Conservation (phyloP, 2,888 invertebrate genomes). For the Diplazon laetatorius region DNA sequence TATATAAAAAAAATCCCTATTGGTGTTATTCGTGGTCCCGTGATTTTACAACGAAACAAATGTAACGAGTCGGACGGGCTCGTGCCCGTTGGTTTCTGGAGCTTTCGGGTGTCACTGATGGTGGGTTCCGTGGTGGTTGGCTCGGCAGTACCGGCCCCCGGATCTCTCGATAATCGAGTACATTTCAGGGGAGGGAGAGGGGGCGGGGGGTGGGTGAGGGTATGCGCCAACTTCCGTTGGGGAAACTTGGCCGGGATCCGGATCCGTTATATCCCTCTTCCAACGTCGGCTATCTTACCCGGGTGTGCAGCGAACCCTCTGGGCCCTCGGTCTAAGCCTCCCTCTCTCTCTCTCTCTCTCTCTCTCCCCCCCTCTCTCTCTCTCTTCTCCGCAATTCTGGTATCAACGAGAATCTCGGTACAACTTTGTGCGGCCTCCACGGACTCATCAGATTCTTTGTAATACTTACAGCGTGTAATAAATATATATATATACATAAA, state of each 20-base stretch:
- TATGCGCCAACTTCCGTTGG: conserved; percentile 50
- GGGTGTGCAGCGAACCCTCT: too few relatives aligned
- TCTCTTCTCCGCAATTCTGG: too few relatives aligned
- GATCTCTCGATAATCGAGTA: conserved; percentile 55
- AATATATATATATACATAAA: too few relatives aligned
- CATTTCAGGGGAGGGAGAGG: conserved; percentile 43
- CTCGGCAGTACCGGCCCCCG: conserved; percentile 9
- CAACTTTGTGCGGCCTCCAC: conserved; percentile 42
- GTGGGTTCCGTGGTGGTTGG: neutral
- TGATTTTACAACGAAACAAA: conserved; percentile 27
- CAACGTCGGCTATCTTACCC: conserved; percentile 3
- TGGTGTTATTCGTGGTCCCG: conserved; percentile 14
- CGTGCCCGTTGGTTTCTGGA: too few relatives aligned
- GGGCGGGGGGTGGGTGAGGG: too few relatives aligned
- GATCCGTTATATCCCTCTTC: conserved; percentile 23
- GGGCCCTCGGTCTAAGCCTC: too few relatives aligned
- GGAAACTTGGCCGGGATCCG: conserved; percentile 48
- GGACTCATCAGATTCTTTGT: conserved; percentile 38
- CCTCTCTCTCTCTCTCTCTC: too few relatives aligned
- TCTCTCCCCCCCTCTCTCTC: too few relatives aligned
- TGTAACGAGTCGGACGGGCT: conserved; percentile 37
- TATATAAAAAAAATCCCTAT: neutral
- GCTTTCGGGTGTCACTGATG: neutral
- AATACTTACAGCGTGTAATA: conserved; percentile 19
- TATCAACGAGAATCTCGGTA: conserved; percentile 15